Evolutionary conservation across 2,888 invertebrate species (phyloP), one percentile per base, ranked within the genome.

Genomic region (Agrypnus murinus): DNA sequence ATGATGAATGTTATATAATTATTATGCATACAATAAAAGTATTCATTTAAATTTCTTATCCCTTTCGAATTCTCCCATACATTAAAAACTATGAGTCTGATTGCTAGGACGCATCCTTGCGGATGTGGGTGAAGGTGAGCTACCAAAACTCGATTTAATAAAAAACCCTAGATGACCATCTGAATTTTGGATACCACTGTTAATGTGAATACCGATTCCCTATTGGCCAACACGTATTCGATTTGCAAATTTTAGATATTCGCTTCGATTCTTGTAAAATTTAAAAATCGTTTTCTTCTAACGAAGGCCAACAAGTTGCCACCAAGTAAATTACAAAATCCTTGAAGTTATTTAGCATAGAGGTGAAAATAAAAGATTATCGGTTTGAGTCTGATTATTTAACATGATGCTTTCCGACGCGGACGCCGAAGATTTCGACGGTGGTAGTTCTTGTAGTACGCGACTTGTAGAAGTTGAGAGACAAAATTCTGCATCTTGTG

Each of bases 401-500:
- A 3, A 25, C 25, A 25, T 38, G 65, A 84, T 83, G 82, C 76
- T 82, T 77, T 74, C 81, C 58, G 83, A 84, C 63, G 71, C 79
- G 74, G 82, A 83, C 75, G 77, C 71, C 31, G 84, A 84, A 62
- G 80, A 81, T 62, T 80, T 81, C 45, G 80, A 78, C 62, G 77
- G 76, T 75, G 79, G 15, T 40, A 32, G 15, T 31, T 25, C 46
- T 12, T 48, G 83, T 25, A 74, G 78, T 8, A 77, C 82, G 59
- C 78, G 84, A 53, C 60, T 80, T 84, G 78, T 95, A 7, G 87
- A 89, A 75, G 86, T 92, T 1, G 88, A 89, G 3, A 89, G 90
- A 78, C 88, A 89, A 46, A 88, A 89, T 59, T 88, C 89, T 1
- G 88, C 88, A 65, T 89, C 89, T 1, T 89, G 91, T 45, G 94